Conservation (phyloP, 1,140 invertebrate genomes). For the Conopomorpha cramerella region DNA sequence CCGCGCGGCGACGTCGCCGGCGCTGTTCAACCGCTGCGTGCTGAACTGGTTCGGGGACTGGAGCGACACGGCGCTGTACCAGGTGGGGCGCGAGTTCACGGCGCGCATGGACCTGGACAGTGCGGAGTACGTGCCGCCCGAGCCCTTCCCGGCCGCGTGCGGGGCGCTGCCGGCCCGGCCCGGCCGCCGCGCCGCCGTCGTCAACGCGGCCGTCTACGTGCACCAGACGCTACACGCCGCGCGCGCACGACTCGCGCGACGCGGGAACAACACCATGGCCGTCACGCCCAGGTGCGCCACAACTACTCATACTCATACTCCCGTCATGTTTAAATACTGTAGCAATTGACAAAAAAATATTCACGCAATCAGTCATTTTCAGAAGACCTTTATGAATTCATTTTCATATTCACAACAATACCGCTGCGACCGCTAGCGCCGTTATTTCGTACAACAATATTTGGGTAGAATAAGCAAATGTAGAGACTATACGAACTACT, state of each 20-base stretch:
- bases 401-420: too few relatives aligned
- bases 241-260: slow-evolving; percentile 85
- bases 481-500: too few relatives aligned
- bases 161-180: slow-evolving; percentile 76
- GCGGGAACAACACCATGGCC: slow-evolving; percentile 93
- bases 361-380: too few relatives aligned
- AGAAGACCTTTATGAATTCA: too few relatives aligned
- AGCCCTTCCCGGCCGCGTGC: slow-evolving; percentile 87
- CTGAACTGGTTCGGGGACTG: slow-evolving; percentile 99
- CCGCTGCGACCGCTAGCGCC: too few relatives aligned
- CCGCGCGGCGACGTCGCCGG: slow-evolving; percentile 96
- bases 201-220: slow-evolving; percentile 98
- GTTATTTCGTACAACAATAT: too few relatives aligned
- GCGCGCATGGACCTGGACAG: slow-evolving; percentile 82
- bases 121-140: slow-evolving; percentile 81
- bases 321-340: too few relatives aligned
- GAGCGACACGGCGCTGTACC: slow-evolving; percentile 96
- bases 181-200: slow-evolving; percentile 90
- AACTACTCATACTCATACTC: too few relatives aligned
- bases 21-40: slow-evolving; percentile 98
- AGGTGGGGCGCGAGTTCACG: slow-evolving; percentile 90
- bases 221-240: slow-evolving; percentile 96
- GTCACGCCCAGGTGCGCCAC: slow-evolving; percentile 87
- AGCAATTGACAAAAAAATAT: too few relatives aligned
- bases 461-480: too few relatives aligned